phyloP scores from a whole-genome alignment of 2,113 vertebrate species.

The Procavia capensis region DNA sequence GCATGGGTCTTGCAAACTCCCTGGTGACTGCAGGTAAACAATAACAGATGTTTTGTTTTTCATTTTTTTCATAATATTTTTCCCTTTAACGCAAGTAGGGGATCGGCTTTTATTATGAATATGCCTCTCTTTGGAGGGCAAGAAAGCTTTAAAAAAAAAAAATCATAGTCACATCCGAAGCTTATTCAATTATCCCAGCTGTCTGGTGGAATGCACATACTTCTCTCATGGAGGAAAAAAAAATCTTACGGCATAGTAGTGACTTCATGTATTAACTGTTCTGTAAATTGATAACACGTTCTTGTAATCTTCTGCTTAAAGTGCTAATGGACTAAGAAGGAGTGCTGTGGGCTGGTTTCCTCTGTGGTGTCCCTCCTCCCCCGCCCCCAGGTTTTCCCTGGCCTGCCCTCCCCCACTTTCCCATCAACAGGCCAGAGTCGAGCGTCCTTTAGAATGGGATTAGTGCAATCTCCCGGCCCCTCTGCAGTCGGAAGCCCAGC shows the following conservation, averaged over 20 bases:
- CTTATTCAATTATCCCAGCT: conserved; percentile 84
- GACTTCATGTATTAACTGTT: conserved; percentile 82
- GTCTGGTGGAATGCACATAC: conserved; percentile 76
- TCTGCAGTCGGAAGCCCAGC: conserved; percentile 84
- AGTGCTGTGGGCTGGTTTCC: conserved; percentile 40
- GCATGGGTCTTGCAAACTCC: conserved; percentile 96
- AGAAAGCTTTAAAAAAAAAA: conserved; percentile 49
- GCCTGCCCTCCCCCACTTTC: conserved; percentile 80
- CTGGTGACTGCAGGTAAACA: conserved; percentile 97
- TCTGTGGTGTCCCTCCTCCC: conserved; percentile 40
- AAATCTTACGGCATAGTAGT: conserved; percentile 60
- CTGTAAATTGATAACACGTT: conserved; percentile 80
- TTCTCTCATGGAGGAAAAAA: conserved; percentile 12
- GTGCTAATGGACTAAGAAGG: conserved; percentile 69
- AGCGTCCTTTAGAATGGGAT: conserved; percentile 90
- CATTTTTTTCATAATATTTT: not conserved
- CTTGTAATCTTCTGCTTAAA: conserved; percentile 75
- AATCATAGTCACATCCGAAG: conserved; percentile 71
- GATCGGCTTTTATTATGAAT: conserved; percentile 63
- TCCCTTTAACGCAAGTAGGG: not conserved
- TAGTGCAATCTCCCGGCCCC: conserved; percentile 87
- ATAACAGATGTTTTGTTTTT: not conserved
- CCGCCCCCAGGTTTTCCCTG: conserved; percentile 19
- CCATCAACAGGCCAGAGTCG: conserved; percentile 88
- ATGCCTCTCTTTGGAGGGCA: conserved; percentile 22